Conservation (phyloP, 2,113 vertebrate genomes). For the Ancistrus triradiatus region DNA sequence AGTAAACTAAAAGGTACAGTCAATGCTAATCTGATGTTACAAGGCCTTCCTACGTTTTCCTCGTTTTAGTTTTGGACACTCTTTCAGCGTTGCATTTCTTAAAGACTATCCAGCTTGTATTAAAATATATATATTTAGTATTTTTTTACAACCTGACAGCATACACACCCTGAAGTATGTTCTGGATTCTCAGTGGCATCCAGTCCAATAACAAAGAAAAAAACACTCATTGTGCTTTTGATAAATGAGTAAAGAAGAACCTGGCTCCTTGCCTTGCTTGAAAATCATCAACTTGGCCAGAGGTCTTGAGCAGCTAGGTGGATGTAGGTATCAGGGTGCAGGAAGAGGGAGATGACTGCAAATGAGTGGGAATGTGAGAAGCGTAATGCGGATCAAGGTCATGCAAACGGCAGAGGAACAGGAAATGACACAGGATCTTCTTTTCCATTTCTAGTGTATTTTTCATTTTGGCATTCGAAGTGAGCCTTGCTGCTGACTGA, state of each 20-base stretch:
- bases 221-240: slow-evolving; percentile 16
- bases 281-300: slow-evolving; percentile 31
- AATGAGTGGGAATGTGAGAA: slow-evolving; percentile 53
- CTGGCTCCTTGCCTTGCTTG: slow-evolving; percentile 52
- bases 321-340: slow-evolving; percentile 11
- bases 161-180: too few species aligned
- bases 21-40: slow-evolving; percentile 69
- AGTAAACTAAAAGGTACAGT: slow-evolving; percentile 54
- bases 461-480: slow-evolving; percentile 34
- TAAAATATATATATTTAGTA: background rate
- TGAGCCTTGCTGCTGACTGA: slow-evolving; percentile 53
- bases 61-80: slow-evolving; percentile 58
- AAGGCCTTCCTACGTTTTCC: slow-evolving; percentile 67
- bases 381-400: slow-evolving; percentile 61
- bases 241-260: slow-evolving; percentile 48
- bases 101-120: slow-evolving; percentile 56
- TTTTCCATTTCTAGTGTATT: slow-evolving; percentile 20
- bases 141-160: too few species aligned
- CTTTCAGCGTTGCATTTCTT: slow-evolving; percentile 52
- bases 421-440: slow-evolving; percentile 68
- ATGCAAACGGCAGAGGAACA: slow-evolving; percentile 61
- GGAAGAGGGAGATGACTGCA: slow-evolving; percentile 31
- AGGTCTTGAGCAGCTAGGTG: slow-evolving; percentile 12
- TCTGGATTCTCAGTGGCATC: too few species aligned
- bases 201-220: too few species aligned